Evolutionary conservation across 2,797 vertebrate genomes (phyloP), one percentile per base, ranked within the genome.

Genomic region (Atherinosoma microstoma): DNA sequence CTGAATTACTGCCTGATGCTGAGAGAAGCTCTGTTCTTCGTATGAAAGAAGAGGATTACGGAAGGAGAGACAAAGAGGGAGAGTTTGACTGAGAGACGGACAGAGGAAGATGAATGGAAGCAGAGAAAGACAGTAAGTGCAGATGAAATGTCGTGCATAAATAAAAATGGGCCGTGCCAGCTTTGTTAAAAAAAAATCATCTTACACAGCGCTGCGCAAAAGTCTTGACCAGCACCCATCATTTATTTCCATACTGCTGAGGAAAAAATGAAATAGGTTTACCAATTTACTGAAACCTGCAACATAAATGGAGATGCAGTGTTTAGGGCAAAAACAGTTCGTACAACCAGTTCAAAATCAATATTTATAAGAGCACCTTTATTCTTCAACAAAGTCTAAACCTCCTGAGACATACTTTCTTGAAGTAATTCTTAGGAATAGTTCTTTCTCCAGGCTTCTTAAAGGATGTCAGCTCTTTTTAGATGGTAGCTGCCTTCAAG

Each of bases 1-100:
- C 92, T 80, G 92, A 91, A 92, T 85, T 93, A 92, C 91, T 75
- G 80, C 82, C 84, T 42, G 80, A 87, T 70, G 86, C 86, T 89
- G 79, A 89, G 84, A 84, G 82, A 85, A 81, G 78, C 84, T 85
- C 82, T 84, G 82, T 88, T 84, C 70, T 64, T 84, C 76, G 56
- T 67, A 72, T 86, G 71, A 93, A 90, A 87, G 79, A 87, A 63
- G 63, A 81, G 85, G 82, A 86, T 85, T 83, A 87, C 6, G 70
- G 70, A 88, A 58, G 65, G 38, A 81, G 76, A 82, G 54, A 83
- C 74, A 84, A 77, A 82, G 70, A 67, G 64, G 20, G 54, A 75
- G 65, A 85, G 77, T 76, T 58, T 80, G 80, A 85, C 75, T 68
- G 66, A 79, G 70, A 61, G 73, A 30, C 16, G 12, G 67, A 79